Percentiles rank a stretch among this genome's conserved stretches.
These are phyloP conservation scores for Drosophila albomicans DNA, from an alignment of 1,140 invertebrate genomes.

Conservation along the genomic window DNA sequence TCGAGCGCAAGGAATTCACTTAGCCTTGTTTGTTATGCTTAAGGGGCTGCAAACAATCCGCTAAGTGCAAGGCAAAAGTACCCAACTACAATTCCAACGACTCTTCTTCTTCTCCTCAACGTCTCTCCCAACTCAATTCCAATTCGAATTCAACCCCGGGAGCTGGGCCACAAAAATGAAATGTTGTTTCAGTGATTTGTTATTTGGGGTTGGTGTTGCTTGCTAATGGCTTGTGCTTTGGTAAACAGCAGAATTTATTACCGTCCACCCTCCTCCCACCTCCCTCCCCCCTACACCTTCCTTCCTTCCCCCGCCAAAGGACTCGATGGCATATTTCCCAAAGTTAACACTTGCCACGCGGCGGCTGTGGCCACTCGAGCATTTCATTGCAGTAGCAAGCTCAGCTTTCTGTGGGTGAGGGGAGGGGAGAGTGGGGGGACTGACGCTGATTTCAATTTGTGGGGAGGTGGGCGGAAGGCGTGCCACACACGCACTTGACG, in stretches of 20 bases:
- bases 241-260: constrained; percentile 83
- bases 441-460: constrained; percentile 18
- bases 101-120: not conserved
- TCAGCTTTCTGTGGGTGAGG: not conserved
- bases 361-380: constrained; percentile 79
- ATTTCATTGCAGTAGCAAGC: constrained; percentile 68
- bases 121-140: not conserved
- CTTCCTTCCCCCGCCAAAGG: not conserved
- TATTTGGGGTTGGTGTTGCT: constrained; percentile 79
- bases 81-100: constrained; percentile 12
- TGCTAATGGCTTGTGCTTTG: constrained; percentile 84
- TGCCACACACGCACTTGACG: constrained; percentile 45
- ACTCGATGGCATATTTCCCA: constrained; percentile 43
- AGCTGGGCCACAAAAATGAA: constrained; percentile 23
- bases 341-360: constrained; percentile 83
- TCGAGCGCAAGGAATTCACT: constrained; percentile 83
- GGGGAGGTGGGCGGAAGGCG: not conserved
- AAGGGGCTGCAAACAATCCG: constrained; percentile 84
- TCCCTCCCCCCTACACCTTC: not conserved
- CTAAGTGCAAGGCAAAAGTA: constrained; percentile 66
- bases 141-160: constrained; percentile 9
- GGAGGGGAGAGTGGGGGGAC: not conserved
- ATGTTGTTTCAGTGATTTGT: constrained; percentile 84
- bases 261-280: constrained; percentile 27
- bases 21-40: constrained; percentile 85